Base-by-base conservation (phyloP, 2,888 invertebrate species). In the Flabesymbios commensalis region DNA sequence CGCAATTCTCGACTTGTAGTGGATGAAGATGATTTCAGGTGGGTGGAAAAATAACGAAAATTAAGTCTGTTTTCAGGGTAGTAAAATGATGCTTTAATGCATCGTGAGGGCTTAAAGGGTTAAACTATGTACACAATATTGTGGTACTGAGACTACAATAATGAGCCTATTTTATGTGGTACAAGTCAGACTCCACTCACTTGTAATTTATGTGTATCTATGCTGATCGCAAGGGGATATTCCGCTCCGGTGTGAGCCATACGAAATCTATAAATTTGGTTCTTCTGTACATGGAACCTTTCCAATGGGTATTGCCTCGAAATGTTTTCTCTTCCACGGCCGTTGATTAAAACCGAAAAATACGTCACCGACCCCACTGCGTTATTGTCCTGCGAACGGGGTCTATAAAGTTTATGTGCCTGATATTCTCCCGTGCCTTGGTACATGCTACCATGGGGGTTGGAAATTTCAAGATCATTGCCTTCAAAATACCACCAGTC, bases 311-410 rank as follows among this genome's bases (percentile, higher is more conserved):
- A 26, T 22, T n/a, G 32, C n/a, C n/a, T n/a, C n/a, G n/a, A n/a
- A n/a, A n/a, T n/a, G n/a, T n/a, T n/a, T n/a, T n/a, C n/a, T 10
- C 75, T 58, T 0, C 75, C 75, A 22, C 68, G 54, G 2, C 76
- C 75, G 54, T 76, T 76, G 33, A 75, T 70, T 22, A 75, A 53
- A 1, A 67, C 72, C 1, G 73, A 69, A 3, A 14, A 3, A 36
- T 29, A 59, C 5, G 2, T n/a, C 7, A 52, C n/a, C 2, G 33
- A 32, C 1, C 52, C 31, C 31, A 49, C 5, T 32, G 26, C 49
- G 31, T 49, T 49, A 32, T 49, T 49, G 31, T 54, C 1, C 7
- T 5, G 3, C 28, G 33, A 29, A 28, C 24, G n/a, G 29, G 4
- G 3, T 2, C 10, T 7, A n/a, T 22, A 29, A 7, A 14, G 24